Conservation (phyloP, 2,888 invertebrate genomes). For the Cosmopolites sordidus region DNA sequence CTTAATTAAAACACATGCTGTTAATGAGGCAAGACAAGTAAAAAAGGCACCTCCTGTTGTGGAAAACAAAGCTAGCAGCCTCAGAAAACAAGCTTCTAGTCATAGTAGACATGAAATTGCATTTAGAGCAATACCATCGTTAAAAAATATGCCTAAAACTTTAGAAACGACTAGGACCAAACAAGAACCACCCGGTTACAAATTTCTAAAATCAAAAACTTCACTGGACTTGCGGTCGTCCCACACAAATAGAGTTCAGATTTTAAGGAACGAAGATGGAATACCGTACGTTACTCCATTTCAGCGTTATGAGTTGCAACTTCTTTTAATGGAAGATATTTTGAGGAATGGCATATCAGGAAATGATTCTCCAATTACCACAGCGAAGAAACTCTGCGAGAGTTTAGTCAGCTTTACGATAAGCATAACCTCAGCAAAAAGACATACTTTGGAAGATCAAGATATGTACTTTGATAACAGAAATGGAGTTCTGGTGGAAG, state of each 20-base stretch:
- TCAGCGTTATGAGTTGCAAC: slow-evolving; percentile 70
- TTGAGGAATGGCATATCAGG: slow-evolving; percentile 54
- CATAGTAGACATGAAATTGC: slow-evolving; percentile 17
- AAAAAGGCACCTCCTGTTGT: slow-evolving; percentile 27
- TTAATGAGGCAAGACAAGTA: slow-evolving; percentile 16
- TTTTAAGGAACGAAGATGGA: slow-evolving; percentile 52
- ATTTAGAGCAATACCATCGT: slow-evolving; percentile 7
- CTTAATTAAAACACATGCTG: slow-evolving; percentile 42
- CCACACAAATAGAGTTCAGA: slow-evolving; percentile 31
- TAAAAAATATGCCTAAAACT: slow-evolving; percentile 15
- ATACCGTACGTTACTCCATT: slow-evolving; percentile 55
- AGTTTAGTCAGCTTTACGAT: slow-evolving; percentile 74
- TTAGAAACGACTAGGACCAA: slow-evolving; percentile 3
- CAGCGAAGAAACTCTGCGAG: slow-evolving; percentile 64
- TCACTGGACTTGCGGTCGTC: slow-evolving; percentile 41
- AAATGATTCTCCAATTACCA: slow-evolving; percentile 58
- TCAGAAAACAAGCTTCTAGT: slow-evolving; percentile 32
- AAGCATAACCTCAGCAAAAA: slow-evolving; percentile 74
- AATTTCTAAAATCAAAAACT: slow-evolving; percentile 47
- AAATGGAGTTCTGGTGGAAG: slow-evolving; percentile 55
- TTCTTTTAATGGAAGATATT: slow-evolving; percentile 71
- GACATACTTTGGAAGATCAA: slow-evolving; percentile 76
- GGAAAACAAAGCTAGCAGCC: slow-evolving; percentile 35
- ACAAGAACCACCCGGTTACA: slow-evolving; percentile 30
- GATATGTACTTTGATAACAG: slow-evolving; percentile 66